Evolutionary conservation across 2,113 vertebrate genomes (phyloP), one percentile per base, ranked within the genome.

Genomic region (Acrocephalus arundinaceus): DNA sequence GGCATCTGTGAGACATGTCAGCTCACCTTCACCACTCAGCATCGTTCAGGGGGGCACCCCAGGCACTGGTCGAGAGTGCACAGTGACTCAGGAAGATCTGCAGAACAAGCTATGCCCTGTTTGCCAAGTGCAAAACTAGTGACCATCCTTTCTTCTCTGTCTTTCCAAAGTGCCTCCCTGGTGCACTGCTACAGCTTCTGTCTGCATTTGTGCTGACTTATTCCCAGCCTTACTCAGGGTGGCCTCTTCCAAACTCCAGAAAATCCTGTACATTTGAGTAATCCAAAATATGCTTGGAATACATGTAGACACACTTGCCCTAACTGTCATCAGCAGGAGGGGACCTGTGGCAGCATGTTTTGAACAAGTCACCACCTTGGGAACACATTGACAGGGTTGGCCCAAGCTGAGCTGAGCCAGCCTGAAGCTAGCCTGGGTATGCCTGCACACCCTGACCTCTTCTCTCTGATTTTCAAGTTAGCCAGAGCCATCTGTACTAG

Each of bases 41-140:
- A 10, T 30, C 27, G 28, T 6, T 9, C 46, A 35, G 25, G 7
- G 0, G 3, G 21, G 28, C n/a, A 80, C 46, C 11, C 0, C 2
- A 72, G 52, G 23, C 15, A 11, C 14, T 10, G 39, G 5, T 13
- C 0, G 1, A 11, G 24, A 73, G 6, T 13, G 14, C 55, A 30
- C 16, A 46, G 37, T 27, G 73, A 59, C 3, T 2, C 28, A 45
- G 27, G 55, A 58, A 58, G 16, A 10, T 35, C 25, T 87, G 33
- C 33, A 91, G 65, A 85, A 63, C 11, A 37, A 91, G 6, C n/a
- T 22, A 3, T 49, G n/a, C 31, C 31, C 57, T 31, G 6, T 71
- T 73, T 85, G 5, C 14, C 14, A 71, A 77, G 48, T 27, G 57
- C 28, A 80, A 74, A 80, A 49, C 6, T 23, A 41, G 21, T 49